These are phyloP conservation scores for Hipposideros larvatus DNA, from an alignment of 2,797 vertebrate species.

Conservation along the genomic window DNA sequence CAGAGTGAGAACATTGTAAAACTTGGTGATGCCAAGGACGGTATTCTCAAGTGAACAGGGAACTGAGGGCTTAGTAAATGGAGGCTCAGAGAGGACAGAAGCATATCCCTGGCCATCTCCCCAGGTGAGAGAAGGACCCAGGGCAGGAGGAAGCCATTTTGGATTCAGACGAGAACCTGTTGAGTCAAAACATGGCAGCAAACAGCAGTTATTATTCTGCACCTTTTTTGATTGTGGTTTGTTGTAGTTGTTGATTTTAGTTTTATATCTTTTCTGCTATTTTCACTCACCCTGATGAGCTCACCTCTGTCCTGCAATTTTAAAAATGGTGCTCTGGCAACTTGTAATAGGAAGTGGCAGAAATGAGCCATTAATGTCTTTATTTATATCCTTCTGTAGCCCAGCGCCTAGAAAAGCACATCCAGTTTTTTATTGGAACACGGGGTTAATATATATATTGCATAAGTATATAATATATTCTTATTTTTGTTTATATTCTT, in stretches of 20 bases:
- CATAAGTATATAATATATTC: neutral
- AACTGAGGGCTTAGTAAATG: neutral
- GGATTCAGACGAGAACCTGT: neutral
- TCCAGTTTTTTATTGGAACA: neutral
- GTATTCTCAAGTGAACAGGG: neutral
- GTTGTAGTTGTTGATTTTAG: neutral
- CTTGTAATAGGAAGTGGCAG: neutral
- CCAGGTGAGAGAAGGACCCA: neutral
- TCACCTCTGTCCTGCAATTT: neutral
- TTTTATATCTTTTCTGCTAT: neutral
- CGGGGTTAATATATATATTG: neutral
- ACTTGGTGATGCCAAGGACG: neutral
- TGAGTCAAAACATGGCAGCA: neutral
- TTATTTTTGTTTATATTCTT: neutral
- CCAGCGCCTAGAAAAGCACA: neutral
- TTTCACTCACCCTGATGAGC: neutral
- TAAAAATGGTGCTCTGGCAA: neutral
- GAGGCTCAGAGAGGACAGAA: neutral
- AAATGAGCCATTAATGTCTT: neutral
- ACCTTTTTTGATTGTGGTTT: neutral
- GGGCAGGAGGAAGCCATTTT: neutral
- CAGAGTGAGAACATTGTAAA: neutral
- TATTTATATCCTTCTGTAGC: neutral
- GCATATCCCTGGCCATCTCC: fast-evolving
- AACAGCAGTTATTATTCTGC: fast-evolving